Conservation (phyloP, 2,113 vertebrate genomes). For the Pyrgilauda ruficollis region DNA sequence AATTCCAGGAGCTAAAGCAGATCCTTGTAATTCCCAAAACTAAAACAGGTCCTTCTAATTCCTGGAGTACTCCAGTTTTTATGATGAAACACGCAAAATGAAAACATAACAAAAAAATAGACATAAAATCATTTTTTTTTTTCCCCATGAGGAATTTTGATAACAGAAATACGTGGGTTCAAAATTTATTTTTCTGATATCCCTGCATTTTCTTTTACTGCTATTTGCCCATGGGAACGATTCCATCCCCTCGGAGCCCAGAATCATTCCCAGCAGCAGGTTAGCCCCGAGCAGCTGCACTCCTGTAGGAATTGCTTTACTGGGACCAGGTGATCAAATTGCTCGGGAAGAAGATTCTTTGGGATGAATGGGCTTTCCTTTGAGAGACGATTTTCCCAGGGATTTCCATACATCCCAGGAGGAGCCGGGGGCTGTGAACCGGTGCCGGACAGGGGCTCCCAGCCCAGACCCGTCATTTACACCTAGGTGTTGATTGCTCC, state of each 20-base stretch:
- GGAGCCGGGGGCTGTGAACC: neutral
- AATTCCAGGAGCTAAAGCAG: neutral
- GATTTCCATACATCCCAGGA: neutral
- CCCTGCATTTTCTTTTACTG: neutral
- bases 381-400: slow-evolving; percentile 2
- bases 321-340: slow-evolving; percentile 8
- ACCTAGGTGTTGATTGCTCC: slow-evolving; percentile 23
- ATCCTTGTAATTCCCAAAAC: neutral
- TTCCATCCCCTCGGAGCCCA: accelerated
- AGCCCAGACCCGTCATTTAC: neutral
- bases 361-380: neutral
- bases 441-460: neutral
- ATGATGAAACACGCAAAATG: accelerated
- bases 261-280: neutral
- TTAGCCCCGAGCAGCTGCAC: neutral
- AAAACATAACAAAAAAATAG: neutral
- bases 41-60: neutral
- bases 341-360: neutral
- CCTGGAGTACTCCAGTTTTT: neutral
- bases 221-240: accelerated
- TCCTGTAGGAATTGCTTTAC: neutral
- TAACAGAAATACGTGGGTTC: accelerated
- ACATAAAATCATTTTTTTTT: neutral
- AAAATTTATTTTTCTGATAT: neutral
- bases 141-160: accelerated